Conservation (phyloP, 2,888 invertebrate genomes). For the Dexiosoma caninum region DNA sequence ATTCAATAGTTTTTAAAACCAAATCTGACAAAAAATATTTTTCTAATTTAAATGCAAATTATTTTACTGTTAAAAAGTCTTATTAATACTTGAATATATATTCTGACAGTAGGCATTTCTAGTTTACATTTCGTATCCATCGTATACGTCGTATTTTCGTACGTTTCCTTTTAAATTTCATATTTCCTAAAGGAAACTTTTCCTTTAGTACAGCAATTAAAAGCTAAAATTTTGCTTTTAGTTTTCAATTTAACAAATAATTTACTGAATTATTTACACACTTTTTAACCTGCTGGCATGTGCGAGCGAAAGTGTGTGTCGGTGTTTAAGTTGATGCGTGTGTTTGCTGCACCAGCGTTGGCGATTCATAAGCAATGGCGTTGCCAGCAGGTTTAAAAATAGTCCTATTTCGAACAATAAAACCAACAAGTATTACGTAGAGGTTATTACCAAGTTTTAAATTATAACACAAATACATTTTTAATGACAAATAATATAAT, state of each 20-base stretch:
- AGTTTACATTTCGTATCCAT: no score
- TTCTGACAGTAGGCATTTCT: no score
- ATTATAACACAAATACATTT: no score
- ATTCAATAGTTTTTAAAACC: neutral
- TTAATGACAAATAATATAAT: no score
- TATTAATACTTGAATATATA: neutral
- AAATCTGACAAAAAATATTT: neutral
- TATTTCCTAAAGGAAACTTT: neutral
- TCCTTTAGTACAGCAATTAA: slow-evolving; percentile 16
- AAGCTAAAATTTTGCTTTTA: neutral
- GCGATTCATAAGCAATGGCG: neutral
- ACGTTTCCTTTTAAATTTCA: no score
- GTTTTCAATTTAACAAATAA: slow-evolving; percentile 4
- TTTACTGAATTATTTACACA: neutral
- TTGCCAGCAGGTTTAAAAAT: no score
- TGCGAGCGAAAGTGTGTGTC: no score
- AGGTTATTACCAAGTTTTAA: no score
- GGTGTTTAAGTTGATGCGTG: neutral
- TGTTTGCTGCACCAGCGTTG: neutral
- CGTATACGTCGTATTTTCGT: no score
- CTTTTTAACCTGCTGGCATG: no score
- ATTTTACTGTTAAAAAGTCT: neutral
- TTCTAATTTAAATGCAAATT: slow-evolving; percentile 1
- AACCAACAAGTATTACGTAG: no score
- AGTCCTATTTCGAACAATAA: no score